phyloP scores from a whole-genome alignment of 2,797 vertebrate genomes.

The Leptoclinus maculatus region DNA sequence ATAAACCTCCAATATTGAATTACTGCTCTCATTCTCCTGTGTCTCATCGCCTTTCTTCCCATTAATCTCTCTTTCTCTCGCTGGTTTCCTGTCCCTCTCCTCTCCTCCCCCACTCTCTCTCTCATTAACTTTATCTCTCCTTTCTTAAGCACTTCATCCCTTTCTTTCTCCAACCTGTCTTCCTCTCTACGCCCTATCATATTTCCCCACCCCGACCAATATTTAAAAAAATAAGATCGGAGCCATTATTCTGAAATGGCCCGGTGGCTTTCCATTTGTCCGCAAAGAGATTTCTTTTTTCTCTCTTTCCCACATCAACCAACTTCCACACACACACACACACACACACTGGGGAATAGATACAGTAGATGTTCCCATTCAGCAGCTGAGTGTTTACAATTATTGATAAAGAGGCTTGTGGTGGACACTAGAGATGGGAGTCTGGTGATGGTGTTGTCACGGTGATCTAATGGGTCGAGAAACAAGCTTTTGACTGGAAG shows the following conservation, averaged over 20 bases:
- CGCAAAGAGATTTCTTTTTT: constrained; percentile 14
- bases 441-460: constrained; percentile 34
- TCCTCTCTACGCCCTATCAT: not conserved
- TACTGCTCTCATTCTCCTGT: constrained; percentile 41
- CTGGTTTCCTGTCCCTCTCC: not conserved
- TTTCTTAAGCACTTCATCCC: not conserved
- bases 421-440: constrained; percentile 28
- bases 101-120: not conserved
- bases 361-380: constrained; percentile 33
- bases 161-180: not conserved
- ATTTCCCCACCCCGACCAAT: constrained; percentile 5
- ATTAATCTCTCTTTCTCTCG: constrained; percentile 4
- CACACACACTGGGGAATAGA: constrained; percentile 37
- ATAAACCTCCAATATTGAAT: constrained; percentile 58
- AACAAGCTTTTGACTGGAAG: constrained; percentile 40
- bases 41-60: constrained; percentile 24
- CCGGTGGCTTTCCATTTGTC: constrained; percentile 29
- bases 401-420: constrained; percentile 54
- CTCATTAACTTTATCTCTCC: not conserved
- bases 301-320: constrained; percentile 34
- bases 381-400: constrained; percentile 48
- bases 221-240: not conserved
- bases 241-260: constrained; percentile 26
- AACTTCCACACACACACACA: constrained; percentile 3
- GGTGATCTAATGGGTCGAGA: constrained; percentile 47